Evolutionary conservation across 1,140 invertebrate genomes (phyloP).

Genomic region (Heterodera schachtii): DNA sequence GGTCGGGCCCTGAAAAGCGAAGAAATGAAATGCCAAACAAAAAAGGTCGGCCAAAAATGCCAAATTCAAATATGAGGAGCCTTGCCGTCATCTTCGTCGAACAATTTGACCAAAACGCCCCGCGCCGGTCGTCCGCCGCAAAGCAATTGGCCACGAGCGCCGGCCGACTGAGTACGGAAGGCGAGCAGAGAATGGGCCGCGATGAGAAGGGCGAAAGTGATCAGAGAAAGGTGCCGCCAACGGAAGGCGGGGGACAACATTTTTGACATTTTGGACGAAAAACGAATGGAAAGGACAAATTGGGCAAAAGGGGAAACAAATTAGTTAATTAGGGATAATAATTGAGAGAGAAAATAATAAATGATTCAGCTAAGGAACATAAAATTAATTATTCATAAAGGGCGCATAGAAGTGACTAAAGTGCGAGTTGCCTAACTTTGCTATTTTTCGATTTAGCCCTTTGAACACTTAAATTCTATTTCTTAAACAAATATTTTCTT

Average conservation of each 20-base stretch:
- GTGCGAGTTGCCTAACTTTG: too few species aligned
- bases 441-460: too few species aligned
- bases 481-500: too few species aligned
- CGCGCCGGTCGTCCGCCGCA: constrained; percentile 58
- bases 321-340: too few species aligned
- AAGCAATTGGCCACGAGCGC: constrained; percentile 53
- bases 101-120: constrained; percentile 56
- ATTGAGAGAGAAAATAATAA: too few species aligned
- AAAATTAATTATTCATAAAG: too few species aligned
- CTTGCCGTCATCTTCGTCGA: constrained; percentile 61
- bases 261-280: not conserved
- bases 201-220: constrained; percentile 5
- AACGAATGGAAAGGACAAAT: not conserved
- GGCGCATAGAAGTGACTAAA: too few species aligned
- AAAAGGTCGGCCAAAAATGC: too few species aligned
- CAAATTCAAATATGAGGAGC: too few species aligned
- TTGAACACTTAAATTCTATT: too few species aligned
- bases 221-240: not conserved
- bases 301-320: not conserved
- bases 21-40: not conserved
- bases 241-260: not conserved
- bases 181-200: constrained; percentile 13
- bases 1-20: constrained; percentile 55
- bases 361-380: too few species aligned
- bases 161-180: constrained; percentile 59